A percentile compares a stretch with the other conserved stretches of the same genome.
These are phyloP conservation scores for Mormoops blainvillei DNA, from an alignment of 2,113 vertebrate species.

Conservation along the genomic window DNA sequence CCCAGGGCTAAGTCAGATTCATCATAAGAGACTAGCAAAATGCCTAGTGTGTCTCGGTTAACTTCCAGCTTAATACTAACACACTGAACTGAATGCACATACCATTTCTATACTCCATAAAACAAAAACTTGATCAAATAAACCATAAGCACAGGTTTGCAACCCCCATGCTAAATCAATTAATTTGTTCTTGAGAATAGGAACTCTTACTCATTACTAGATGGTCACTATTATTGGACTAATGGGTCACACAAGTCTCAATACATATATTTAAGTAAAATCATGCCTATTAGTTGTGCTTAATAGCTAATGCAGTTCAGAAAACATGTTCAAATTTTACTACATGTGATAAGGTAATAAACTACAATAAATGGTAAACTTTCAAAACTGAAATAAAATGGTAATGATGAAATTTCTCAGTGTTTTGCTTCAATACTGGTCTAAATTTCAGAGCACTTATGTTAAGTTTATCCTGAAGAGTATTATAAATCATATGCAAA, in stretches of 20 bases:
- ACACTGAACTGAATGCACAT: neutral
- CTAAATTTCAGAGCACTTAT: neutral
- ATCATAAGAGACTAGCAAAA: neutral
- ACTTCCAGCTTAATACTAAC: neutral
- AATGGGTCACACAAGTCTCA: neutral
- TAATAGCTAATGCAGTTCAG: neutral
- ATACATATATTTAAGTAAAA: neutral
- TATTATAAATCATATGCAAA: neutral
- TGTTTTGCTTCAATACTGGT: neutral
- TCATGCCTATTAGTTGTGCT: neutral
- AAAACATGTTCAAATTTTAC: neutral
- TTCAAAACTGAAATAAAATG: conserved; percentile 13
- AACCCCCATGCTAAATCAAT: neutral
- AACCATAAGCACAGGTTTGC: neutral
- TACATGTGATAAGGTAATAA: neutral
- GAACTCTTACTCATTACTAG: neutral
- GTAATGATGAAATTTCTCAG: neutral
- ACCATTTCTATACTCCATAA: neutral
- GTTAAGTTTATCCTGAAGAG: neutral
- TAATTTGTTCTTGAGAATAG: neutral
- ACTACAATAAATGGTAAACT: neutral
- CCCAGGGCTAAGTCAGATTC: neutral
- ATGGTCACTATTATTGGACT: neutral
- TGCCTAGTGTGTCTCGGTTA: neutral
- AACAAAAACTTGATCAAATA: neutral